Evolutionary conservation across 2,113 vertebrate species (phyloP).

Genomic region (Oreochromis aureus): DNA sequence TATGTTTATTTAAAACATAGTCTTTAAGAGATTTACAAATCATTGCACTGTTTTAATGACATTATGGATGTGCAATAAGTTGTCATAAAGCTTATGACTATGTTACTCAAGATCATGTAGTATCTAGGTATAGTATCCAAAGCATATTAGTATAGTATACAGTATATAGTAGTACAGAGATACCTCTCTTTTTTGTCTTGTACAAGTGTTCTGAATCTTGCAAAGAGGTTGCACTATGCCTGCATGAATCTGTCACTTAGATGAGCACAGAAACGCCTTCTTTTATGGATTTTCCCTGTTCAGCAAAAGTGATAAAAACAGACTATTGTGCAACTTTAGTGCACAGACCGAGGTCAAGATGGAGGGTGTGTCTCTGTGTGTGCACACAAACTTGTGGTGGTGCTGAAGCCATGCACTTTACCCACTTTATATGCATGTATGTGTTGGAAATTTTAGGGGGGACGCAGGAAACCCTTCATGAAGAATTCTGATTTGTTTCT

Average conservation of each 20-base stretch:
- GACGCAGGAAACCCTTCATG: neutral
- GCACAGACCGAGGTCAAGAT: neutral
- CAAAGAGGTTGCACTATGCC: neutral
- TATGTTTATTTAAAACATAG: neutral
- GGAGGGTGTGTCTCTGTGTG: neutral
- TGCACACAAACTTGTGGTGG: neutral
- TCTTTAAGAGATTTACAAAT: neutral
- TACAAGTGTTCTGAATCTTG: neutral
- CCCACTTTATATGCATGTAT: neutral
- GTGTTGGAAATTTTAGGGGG: neutral
- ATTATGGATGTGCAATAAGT: neutral
- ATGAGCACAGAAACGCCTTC: neutral
- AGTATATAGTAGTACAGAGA: neutral
- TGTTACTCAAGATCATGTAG: neutral
- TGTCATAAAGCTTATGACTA: neutral
- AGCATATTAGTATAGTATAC: neutral
- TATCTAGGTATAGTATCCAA: neutral
- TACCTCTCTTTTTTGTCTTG: neutral
- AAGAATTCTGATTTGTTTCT: neutral
- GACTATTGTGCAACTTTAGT: neutral
- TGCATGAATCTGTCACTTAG: neutral
- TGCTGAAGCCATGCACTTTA: neutral
- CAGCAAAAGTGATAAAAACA: neutral
- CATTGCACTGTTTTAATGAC: neutral
- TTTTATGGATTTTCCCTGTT: neutral